Conservation (phyloP, 2,888 invertebrate genomes). For the Luffia ferchaultella region DNA sequence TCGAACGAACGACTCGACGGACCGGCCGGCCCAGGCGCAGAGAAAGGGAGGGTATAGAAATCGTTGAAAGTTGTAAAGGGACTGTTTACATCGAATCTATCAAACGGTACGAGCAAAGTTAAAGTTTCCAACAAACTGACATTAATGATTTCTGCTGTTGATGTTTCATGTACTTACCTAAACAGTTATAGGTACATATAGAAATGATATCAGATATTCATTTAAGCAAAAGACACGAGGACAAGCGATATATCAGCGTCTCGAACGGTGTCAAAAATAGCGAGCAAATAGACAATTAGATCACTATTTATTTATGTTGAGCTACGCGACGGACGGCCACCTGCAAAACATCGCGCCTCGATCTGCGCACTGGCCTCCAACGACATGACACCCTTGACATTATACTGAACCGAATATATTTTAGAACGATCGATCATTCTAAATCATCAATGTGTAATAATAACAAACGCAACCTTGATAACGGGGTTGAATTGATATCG, state of each 20-base stretch:
- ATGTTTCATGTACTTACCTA: too few species aligned
- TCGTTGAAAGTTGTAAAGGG: slow-evolving; percentile 38
- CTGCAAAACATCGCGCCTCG: slow-evolving; percentile 30
- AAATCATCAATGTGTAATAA: neutral
- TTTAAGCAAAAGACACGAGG: too few species aligned
- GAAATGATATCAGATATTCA: too few species aligned
- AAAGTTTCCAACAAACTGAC: too few species aligned
- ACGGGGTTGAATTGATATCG: neutral
- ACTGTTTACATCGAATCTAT: too few species aligned
- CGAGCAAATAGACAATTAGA: slow-evolving; percentile 47
- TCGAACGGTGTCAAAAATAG: slow-evolving; percentile 48
- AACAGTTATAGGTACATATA: too few species aligned
- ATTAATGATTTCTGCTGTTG: too few species aligned
- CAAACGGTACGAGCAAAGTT: too few species aligned
- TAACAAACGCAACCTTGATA: neutral
- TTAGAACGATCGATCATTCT: neutral
- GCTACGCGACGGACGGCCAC: slow-evolving; percentile 29
- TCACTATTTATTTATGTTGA: slow-evolving; percentile 62
- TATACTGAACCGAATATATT: slow-evolving; percentile 22
- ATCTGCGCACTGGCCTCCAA: slow-evolving; percentile 21
- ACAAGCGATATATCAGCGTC: slow-evolving; percentile 9
- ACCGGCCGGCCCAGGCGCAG: slow-evolving; percentile 18
- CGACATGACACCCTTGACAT: slow-evolving; percentile 35
- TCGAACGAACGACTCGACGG: slow-evolving; percentile 24
- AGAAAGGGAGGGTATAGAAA: slow-evolving; percentile 49